Evolutionary conservation across 2,888 invertebrate species (phyloP).

Genomic region (Elegia similella): DNA sequence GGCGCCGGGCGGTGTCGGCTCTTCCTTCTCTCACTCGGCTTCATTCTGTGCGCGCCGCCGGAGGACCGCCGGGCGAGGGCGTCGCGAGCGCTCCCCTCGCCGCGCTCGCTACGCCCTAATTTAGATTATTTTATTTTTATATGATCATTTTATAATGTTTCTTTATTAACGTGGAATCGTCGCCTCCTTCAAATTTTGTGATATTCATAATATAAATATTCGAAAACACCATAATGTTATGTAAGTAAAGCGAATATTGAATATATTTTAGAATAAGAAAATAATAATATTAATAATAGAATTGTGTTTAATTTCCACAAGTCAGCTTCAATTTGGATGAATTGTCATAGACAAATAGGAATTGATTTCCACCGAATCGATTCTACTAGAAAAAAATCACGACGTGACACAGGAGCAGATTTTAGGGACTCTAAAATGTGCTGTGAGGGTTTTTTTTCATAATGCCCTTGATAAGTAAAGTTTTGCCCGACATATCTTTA

Average conservation of each 20-base stretch:
- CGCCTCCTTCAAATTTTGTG: slow-evolving; percentile 79
- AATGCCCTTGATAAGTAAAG: no score
- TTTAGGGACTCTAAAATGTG: no score
- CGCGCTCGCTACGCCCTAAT: slow-evolving; percentile 69
- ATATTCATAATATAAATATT: slow-evolving; percentile 76
- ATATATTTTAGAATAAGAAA: slow-evolving; percentile 49
- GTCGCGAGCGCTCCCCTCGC: slow-evolving; percentile 70
- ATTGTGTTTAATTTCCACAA: slow-evolving; percentile 27
- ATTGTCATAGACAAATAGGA: no score
- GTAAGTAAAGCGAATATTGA: slow-evolving; percentile 75
- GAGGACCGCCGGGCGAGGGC: slow-evolving; percentile 77
- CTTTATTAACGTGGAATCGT: slow-evolving; percentile 70
- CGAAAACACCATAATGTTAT: slow-evolving; percentile 74
- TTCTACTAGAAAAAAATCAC: no score
- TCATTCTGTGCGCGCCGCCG: slow-evolving; percentile 73
- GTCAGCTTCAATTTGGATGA: no score
- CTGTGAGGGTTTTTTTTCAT: no score
- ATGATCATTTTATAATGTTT: slow-evolving; percentile 45
- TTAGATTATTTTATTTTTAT: slow-evolving; percentile 53
- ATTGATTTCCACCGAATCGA: no score
- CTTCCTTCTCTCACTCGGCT: slow-evolving; percentile 68
- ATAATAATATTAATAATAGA: slow-evolving; percentile 54
- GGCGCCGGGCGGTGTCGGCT: slow-evolving; percentile 79
- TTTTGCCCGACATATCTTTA: no score
- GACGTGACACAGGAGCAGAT: no score